Evolutionary conservation across 2,113 vertebrate genomes (phyloP).

Genomic region (Phrynosoma platyrhinos): DNA sequence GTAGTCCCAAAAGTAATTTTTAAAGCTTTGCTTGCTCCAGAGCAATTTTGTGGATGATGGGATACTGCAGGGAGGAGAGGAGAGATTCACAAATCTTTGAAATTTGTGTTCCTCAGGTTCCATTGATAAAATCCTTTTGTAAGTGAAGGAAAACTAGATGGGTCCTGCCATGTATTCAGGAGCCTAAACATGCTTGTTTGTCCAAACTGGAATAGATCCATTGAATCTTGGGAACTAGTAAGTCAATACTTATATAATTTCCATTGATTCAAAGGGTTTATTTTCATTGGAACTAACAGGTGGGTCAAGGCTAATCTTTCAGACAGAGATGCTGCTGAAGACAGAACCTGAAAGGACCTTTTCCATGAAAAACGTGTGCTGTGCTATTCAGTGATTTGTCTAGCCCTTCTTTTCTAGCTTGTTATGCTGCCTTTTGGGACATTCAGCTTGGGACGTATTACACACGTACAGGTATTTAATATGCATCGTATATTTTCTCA

Average conservation of each 20-base stretch:
- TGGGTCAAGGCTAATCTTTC: neutral
- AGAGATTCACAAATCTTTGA: neutral
- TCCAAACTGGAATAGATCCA: neutral
- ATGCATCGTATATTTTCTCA: neutral
- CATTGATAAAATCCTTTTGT: neutral
- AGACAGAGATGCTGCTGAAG: neutral
- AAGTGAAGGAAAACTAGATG: neutral
- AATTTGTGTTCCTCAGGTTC: neutral
- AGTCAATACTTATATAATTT: too few species aligned
- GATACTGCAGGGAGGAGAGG: neutral
- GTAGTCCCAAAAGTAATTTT: too few species aligned
- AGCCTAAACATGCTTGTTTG: neutral
- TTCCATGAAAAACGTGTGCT: neutral
- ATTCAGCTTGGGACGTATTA: neutral
- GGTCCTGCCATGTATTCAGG: neutral
- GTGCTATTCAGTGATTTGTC: neutral
- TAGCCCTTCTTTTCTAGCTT: neutral
- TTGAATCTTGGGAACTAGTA: too few species aligned
- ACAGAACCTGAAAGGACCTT: neutral
- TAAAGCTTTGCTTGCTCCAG: neutral
- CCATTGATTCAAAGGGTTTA: too few species aligned
- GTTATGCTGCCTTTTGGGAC: neutral
- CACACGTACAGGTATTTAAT: slow-evolving; percentile 5
- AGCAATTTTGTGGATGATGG: neutral
- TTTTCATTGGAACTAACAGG: neutral